phyloP scores from a whole-genome alignment of 1,140 invertebrate species.

The Macrotrachela quadricornifera region DNA sequence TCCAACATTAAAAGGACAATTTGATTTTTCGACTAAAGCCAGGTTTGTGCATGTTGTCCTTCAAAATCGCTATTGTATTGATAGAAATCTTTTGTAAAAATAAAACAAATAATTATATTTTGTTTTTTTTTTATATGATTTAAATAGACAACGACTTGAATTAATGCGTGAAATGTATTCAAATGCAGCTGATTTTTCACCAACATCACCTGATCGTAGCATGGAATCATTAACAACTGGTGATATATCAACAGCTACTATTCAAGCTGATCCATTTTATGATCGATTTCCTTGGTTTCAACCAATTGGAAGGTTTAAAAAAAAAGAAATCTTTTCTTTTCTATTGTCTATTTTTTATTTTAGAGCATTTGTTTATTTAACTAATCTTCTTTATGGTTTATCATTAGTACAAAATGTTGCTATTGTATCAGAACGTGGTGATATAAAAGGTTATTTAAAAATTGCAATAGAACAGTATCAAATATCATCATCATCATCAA shows the following conservation, averaged over 20 bases:
- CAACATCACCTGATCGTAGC: slow-evolving; percentile 53
- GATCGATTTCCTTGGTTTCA: slow-evolving; percentile 98
- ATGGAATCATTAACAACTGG: background rate
- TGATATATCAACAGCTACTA: slow-evolving; percentile 66
- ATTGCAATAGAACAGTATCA: background rate
- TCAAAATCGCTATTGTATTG: too few relatives aligned
- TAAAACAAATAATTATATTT: too few relatives aligned
- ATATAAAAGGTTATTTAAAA: slow-evolving; percentile 54
- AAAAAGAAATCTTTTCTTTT: too few relatives aligned
- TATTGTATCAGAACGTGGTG: slow-evolving; percentile 96
- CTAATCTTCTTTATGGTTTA: slow-evolving; percentile 85
- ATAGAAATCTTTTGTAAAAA: too few relatives aligned
- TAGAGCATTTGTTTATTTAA: slow-evolving; percentile 69
- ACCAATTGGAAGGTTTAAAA: slow-evolving; percentile 60
- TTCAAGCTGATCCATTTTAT: slow-evolving; percentile 78
- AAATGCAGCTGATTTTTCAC: slow-evolving; percentile 82
- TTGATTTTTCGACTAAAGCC: background rate
- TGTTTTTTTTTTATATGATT: too few relatives aligned
- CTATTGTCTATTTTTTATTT: too few relatives aligned
- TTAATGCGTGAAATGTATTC: slow-evolving; percentile 97
- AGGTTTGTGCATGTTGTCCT: too few relatives aligned
- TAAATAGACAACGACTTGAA: slow-evolving; percentile 67
- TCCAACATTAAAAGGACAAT: background rate
- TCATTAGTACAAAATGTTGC: slow-evolving; percentile 88
- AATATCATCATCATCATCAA: too few relatives aligned